Evolutionary conservation across 2,888 invertebrate species (phyloP), one percentile per base, ranked within the genome.

Genomic region (Tethea ocularis): DNA sequence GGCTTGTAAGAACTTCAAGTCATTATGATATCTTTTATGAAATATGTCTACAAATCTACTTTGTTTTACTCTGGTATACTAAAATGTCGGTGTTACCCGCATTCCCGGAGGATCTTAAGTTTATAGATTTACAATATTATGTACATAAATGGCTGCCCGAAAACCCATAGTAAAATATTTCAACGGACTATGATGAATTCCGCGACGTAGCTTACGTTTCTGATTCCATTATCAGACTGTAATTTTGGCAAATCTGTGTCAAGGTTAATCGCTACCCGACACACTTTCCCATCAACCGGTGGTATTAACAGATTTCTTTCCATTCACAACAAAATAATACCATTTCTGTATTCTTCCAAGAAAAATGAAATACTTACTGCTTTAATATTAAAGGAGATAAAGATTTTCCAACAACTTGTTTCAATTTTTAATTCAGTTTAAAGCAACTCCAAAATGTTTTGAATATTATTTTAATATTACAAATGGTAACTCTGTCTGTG

Each of bases 211-310:
- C 46, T 46, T n/a, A n/a, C n/a, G n/a, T n/a, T n/a, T n/a, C 20
- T 46, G 41, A 20, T 46, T 20, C 46, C 10, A 46, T 20, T 46
- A 46, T 10, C 46, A 41, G n/a, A 7, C 41, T n/a, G n/a, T 41
- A 41, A n/a, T n/a, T 46, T 46, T 20, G 41, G 41, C 41, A 46
- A 20, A 46, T 46, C 46, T 20, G n/a, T 46, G 46, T 20, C 46
- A 46, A 46, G 46, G 46, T 17, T 46, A 46, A 33, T 46, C 46
- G 46, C 46, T 3, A 20, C 46, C 20, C 46, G 15, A 46, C n/a
- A 46, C 46, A 41, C 41, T 20, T 20, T 20, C 46, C n/a, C 20
- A 46, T 10, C 46, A 46, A 20, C 46, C 46, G 46, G 20, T 46
- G 10, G 46, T n/a, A 46, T 46, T 46, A 46, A 46, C 17, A 46